phyloP scores from a whole-genome alignment of 2,113 vertebrate species.

The Myanophis thanlyinensis region DNA sequence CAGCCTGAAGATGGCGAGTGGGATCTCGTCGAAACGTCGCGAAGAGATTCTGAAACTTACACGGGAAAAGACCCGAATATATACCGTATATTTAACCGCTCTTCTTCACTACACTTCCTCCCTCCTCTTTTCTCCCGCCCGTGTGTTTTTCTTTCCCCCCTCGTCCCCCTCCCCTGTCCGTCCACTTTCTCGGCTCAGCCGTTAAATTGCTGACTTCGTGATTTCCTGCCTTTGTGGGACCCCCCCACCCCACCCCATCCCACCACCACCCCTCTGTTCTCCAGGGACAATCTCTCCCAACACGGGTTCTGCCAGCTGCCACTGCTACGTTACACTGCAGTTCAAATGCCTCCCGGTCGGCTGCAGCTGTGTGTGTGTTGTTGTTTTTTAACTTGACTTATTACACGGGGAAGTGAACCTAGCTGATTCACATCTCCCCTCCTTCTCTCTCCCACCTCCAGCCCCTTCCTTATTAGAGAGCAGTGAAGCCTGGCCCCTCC shows the following conservation, averaged over 20 bases:
- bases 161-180: neutral
- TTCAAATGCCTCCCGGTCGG: conserved; percentile 63
- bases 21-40: no score
- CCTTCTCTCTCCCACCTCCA: no score
- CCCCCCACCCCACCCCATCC: no score
- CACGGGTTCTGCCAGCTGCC: conserved; percentile 51
- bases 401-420: conserved; percentile 66
- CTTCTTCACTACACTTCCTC: neutral
- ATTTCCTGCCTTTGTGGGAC: conserved; percentile 31
- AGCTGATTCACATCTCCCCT: conserved; percentile 27
- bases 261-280: conserved; percentile 24
- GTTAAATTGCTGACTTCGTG: fast-evolving
- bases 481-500: conserved; percentile 48
- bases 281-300: conserved; percentile 57
- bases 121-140: neutral
- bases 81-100: no score
- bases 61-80: no score
- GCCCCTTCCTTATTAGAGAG: conserved; percentile 48
- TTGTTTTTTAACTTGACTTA: conserved; percentile 59
- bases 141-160: neutral
- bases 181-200: neutral
- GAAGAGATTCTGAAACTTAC: no score
- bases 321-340: conserved; percentile 50
- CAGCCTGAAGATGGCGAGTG: no score
- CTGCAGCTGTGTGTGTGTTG: conserved; percentile 62